These are phyloP conservation scores for Ypsolopha scabrella DNA, from an alignment of 2,888 invertebrate species.

Conservation along the genomic window DNA sequence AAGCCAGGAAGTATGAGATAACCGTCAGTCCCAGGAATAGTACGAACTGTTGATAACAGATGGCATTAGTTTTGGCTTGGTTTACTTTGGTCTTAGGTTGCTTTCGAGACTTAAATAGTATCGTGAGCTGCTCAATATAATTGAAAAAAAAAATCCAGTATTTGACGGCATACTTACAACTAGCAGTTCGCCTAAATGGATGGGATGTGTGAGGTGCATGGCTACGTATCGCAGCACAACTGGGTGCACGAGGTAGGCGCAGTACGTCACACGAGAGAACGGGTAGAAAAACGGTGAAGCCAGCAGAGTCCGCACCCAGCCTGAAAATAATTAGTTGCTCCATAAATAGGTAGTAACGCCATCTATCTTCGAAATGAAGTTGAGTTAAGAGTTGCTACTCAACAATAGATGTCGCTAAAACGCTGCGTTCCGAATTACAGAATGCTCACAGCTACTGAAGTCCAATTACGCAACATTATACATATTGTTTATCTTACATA, in stretches of 20 bases:
- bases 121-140: too few species aligned
- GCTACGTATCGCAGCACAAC: slow-evolving; percentile 84
- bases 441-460: too few species aligned
- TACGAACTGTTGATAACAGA: slow-evolving; percentile 69
- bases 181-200: slow-evolving; percentile 82
- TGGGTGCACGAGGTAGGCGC: slow-evolving; percentile 88
- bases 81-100: too few species aligned
- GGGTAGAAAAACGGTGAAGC: slow-evolving; percentile 85
- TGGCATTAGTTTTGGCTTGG: too few species aligned
- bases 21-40: slow-evolving; percentile 86
- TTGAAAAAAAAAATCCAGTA: too few species aligned
- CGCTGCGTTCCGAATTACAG: too few species aligned
- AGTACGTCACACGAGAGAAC: slow-evolving; percentile 88
- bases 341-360: not conserved
- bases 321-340: slow-evolving; percentile 29
- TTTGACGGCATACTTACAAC: slow-evolving; percentile 67
- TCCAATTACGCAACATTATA: too few species aligned
- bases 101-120: too few species aligned
- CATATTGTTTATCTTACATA: too few species aligned
- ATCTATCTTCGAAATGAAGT: not conserved
- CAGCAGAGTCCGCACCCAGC: slow-evolving; percentile 77
- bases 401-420: too few species aligned
- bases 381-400: too few species aligned
- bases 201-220: slow-evolving; percentile 84
- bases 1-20: slow-evolving; percentile 81